Evolutionary conservation across 2,797 vertebrate genomes (phyloP).

Genomic region (Cyprinodon diabolis): DNA sequence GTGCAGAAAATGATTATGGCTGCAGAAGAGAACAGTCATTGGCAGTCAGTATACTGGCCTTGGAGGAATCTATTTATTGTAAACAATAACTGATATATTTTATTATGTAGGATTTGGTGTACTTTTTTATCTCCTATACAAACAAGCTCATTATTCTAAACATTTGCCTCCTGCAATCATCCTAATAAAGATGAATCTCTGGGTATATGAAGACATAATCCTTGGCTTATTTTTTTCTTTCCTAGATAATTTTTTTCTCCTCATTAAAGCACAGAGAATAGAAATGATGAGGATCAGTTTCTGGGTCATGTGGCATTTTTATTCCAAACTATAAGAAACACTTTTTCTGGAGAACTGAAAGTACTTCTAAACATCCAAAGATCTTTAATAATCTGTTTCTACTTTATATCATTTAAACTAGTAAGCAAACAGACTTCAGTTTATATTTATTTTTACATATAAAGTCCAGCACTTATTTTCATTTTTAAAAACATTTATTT

Average conservation of each 20-base stretch:
- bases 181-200: conserved; percentile 16
- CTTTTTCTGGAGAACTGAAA: conserved; percentile 27
- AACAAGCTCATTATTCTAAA: neutral
- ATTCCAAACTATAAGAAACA: conserved; percentile 22
- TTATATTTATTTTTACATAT: too few relatives aligned
- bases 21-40: neutral
- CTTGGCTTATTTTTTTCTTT: conserved; percentile 22
- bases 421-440: neutral
- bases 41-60: neutral
- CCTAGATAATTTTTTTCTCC: conserved; percentile 26
- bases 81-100: neutral
- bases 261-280: conserved; percentile 53
- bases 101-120: neutral
- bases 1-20: neutral
- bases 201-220: conserved; percentile 27
- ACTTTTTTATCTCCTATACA: neutral
- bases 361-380: conserved; percentile 25
- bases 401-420: neutral
- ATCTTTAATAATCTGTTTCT: conserved; percentile 11
- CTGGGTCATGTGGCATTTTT: conserved; percentile 29
- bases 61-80: neutral
- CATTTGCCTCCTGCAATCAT: neutral
- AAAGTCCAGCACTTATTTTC: too few relatives aligned
- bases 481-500: too few relatives aligned
- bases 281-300: conserved; percentile 41